Evolutionary conservation across 2,797 vertebrate genomes (phyloP).

Genomic region (Coendou prehensilis): DNA sequence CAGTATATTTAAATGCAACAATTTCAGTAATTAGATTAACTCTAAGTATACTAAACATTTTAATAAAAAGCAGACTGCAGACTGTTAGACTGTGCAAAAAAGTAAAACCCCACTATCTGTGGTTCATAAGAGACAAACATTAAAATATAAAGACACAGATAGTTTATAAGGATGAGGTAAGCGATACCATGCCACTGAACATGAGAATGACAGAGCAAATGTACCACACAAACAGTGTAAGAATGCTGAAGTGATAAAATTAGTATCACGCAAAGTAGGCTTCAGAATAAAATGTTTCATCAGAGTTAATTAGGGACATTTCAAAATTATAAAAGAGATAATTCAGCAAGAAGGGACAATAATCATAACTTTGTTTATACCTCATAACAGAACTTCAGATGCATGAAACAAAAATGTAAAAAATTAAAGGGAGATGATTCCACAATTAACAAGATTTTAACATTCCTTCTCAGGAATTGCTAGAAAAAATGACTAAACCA

Average conservation of each 20-base stretch:
- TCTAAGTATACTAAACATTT: not conserved
- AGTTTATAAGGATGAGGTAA: not conserved
- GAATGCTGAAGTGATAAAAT: not conserved
- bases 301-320: slow-evolving; percentile 34
- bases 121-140: not conserved
- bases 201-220: not conserved
- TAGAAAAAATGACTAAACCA: not conserved
- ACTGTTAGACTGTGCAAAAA: not conserved
- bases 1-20: not conserved
- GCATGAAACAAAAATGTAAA: not conserved
- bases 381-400: not conserved
- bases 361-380: slow-evolving; percentile 44
- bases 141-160: not conserved
- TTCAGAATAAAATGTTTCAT: slow-evolving; percentile 24
- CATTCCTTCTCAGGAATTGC: not conserved
- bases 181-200: not conserved
- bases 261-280: not conserved
- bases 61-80: not conserved
- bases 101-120: not conserved
- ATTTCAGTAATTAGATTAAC: not conserved
- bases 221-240: not conserved
- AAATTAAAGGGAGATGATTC: slow-evolving; percentile 28
- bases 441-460: not conserved
- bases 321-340: slow-evolving; percentile 49
- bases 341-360: slow-evolving; percentile 52